Evolutionary conservation across 2,888 invertebrate species (phyloP), one percentile per base, ranked within the genome.

Genomic region (Dilophus febrilis): DNA sequence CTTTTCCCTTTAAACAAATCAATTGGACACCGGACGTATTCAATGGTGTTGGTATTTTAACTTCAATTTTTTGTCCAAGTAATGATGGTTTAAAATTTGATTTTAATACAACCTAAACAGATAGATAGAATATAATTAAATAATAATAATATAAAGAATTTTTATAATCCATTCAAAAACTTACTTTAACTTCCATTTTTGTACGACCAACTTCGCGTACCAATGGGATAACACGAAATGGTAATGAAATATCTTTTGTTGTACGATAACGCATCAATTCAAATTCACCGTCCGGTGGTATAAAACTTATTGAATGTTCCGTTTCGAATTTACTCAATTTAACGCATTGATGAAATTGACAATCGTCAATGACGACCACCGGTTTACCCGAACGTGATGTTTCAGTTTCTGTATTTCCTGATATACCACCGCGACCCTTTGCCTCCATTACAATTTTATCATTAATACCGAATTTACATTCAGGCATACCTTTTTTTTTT

Each of bases 211-310:
- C 94, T 63, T 98, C 98, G 1, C 97, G 76, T 0, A 98, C 98
- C 31, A 99, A 66, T 0, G 98, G 98, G 57, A 99, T 99, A 44
- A 98, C 95, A 48, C 98, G 85, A 76, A 99, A 99, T 47, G 98
- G 98, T 48, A 99, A 71, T 37, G 97, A 97, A 56, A 99, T 98
- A 67, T 99, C 98, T 65, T 99, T 98, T 17, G 98, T 98, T 40
- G 97, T 98, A 45, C 98, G 85, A 65, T 98, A 98, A 79, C 92
- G 84, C 98, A 99, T 99, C 27, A 99, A 74, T 64, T 99, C 98
- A 57, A 95, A 99, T 70, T 99, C 98, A 35, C 98, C 98, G 62
- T 99, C 98, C 1, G 98, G 98, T 43, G 98, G 98, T 57, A 99
- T 98, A 68, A 99, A 99, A 51, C 94, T 94, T 59, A 99, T 99